These are phyloP conservation scores for Opisthocomus hoazin DNA, from an alignment of 2,113 vertebrate species.

Conservation along the genomic window DNA sequence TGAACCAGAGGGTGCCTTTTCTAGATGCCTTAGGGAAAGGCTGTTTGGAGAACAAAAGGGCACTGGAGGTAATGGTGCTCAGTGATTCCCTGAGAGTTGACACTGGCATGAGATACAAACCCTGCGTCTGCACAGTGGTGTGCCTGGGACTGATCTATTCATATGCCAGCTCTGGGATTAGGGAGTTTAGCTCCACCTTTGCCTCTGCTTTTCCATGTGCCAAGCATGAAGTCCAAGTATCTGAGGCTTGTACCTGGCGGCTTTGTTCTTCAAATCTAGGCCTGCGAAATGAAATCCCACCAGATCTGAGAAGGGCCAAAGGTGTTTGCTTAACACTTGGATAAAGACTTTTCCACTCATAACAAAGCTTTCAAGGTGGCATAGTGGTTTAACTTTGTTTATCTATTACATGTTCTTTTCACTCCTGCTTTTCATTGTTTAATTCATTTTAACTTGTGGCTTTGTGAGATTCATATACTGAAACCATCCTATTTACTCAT, in stretches of 20 bases:
- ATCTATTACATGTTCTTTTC: not conserved
- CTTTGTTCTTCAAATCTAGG: not conserved
- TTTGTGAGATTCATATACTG: not conserved
- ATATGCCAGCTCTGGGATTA: not conserved
- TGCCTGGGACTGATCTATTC: not conserved
- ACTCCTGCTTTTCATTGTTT: not conserved
- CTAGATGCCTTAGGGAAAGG: not conserved
- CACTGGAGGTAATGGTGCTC: fast-evolving
- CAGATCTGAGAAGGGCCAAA: not conserved
- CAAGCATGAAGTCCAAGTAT: fast-evolving
- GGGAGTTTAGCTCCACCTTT: not conserved
- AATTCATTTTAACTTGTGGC: not conserved
- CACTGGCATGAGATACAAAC: fast-evolving
- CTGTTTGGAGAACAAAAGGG: fast-evolving
- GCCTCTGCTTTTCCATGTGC: not conserved
- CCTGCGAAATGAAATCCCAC: not conserved
- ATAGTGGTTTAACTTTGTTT: not conserved
- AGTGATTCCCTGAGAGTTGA: fast-evolving
- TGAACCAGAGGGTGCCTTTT: not conserved
- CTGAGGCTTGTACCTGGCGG: not conserved
- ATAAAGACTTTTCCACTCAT: not conserved
- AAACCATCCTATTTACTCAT: not conserved
- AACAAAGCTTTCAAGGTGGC: not conserved
- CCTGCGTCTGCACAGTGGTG: no score
- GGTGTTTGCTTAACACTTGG: not conserved